Conservation (phyloP, 2,113 vertebrate genomes). For the Oenanthe melanoleuca region DNA sequence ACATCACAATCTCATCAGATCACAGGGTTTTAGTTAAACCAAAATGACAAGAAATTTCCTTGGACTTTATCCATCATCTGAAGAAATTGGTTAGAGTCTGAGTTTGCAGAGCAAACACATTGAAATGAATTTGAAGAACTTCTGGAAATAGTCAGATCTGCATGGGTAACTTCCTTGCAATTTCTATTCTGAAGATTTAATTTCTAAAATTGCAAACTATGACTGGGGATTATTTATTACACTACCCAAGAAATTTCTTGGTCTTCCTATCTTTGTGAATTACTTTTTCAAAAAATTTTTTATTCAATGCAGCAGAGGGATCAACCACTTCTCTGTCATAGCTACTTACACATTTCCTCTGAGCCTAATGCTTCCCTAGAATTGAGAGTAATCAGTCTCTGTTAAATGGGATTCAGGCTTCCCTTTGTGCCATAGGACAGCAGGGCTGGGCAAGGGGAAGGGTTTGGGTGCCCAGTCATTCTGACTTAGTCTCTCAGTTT, state of each 20-base stretch:
- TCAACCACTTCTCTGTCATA: not conserved
- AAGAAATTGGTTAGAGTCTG: not conserved
- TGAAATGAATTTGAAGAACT: not conserved
- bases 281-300: not conserved
- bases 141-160: not conserved
- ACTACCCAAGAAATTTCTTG: not conserved
- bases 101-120: conserved; percentile 24
- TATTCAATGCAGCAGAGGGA: not conserved
- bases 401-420: not conserved
- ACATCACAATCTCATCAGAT: not conserved
- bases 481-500: not conserved
- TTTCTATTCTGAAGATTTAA: not conserved
- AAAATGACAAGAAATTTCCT: conserved; percentile 3
- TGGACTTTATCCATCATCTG: not conserved
- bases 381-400: too few species aligned
- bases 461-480: not conserved
- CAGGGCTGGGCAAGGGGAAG: not conserved
- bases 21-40: not conserved
- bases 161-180: not conserved
- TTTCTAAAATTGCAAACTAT: not conserved
- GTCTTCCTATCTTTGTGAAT: not conserved
- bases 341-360: not conserved
- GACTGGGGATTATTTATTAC: not conserved
- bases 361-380: not conserved
- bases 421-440: not conserved